Evolutionary conservation across 2,888 invertebrate genomes (phyloP), one percentile per base, ranked within the genome.

Genomic region (Hoplodrina ambigua): DNA sequence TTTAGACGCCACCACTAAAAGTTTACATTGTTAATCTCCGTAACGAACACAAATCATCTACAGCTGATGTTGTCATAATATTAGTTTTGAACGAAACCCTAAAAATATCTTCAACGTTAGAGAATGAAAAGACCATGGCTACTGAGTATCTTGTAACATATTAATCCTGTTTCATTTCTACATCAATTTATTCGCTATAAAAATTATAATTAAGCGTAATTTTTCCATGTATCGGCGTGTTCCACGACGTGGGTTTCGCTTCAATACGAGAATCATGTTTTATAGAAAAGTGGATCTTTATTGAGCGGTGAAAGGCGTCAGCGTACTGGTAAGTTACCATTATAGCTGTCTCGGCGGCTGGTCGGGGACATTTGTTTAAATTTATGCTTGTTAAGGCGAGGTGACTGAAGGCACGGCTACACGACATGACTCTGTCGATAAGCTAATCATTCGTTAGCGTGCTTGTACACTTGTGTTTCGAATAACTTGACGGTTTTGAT

Each of bases 211-310:
- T 91, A 90, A 81, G 85, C 74, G 88, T 88, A 91, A 91, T 90
- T 90, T 90, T 89, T 89, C 85, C 87, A 89, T 88, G 88, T 83
- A 84, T 85, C 81, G 86, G 76, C 84, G 84, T 83, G 82, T 83
- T 86, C 83, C 81, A 86, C 78, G 74, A 50, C 72, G 71, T 78
- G 83, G 85, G 83, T 87, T 87, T 88, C 86, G 87, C 84, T 82
- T 83, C 75, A 85, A 81, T 80, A 62, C 81, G 60, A 87, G 87
- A 86, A 87, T 86, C 84, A 87, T 86, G 89, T 87, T 87, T 87
- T 88, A 88, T 92, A 90, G 93, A 94, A 93, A 94, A 93, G 93
- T 92, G 88, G 92, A 90, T 92, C 90, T 92, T 92, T 92, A 92
- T 92, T 89, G 88, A 90, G 78, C 81, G 90, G 94, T 92, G 94